Evolutionary conservation across 2,113 vertebrate species (phyloP).

Genomic region (Ammospiza caudacuta): DNA sequence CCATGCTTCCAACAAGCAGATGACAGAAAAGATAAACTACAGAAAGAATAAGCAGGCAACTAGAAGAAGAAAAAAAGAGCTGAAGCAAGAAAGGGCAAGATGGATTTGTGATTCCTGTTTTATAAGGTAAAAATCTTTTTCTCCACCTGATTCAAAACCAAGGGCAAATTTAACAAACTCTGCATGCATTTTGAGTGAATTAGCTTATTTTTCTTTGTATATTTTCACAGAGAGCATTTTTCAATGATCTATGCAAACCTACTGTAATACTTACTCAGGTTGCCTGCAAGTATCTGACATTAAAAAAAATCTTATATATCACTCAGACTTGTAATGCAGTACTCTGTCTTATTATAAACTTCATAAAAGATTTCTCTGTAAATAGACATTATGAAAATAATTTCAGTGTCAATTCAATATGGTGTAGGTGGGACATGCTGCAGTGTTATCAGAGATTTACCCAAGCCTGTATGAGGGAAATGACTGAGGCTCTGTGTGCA

Average conservation of each 20-base stretch:
- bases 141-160: not conserved
- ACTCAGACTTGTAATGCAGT: not conserved
- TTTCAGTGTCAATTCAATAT: not conserved
- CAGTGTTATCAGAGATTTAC: slow-evolving; percentile 7
- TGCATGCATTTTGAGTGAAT: not conserved
- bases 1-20: not conserved
- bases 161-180: not conserved
- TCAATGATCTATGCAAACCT: not conserved
- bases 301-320: slow-evolving; percentile 29
- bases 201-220: not conserved
- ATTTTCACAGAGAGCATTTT: not conserved
- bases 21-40: not conserved
- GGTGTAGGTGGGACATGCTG: not conserved
- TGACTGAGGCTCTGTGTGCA: not conserved
- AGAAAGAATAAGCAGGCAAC: not conserved
- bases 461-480: not conserved
- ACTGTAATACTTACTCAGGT: not conserved
- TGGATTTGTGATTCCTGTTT: not conserved
- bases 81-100: not conserved
- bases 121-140: not conserved
- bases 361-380: slow-evolving; percentile 39
- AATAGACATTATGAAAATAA: slow-evolving; percentile 54
- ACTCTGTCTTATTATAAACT: slow-evolving; percentile 14
- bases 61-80: not conserved
- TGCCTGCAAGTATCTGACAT: slow-evolving; percentile 9